Evolutionary conservation across 1,140 invertebrate genomes (phyloP), one percentile per base, ranked within the genome.

Genomic region (Bathynomus jamesi): DNA sequence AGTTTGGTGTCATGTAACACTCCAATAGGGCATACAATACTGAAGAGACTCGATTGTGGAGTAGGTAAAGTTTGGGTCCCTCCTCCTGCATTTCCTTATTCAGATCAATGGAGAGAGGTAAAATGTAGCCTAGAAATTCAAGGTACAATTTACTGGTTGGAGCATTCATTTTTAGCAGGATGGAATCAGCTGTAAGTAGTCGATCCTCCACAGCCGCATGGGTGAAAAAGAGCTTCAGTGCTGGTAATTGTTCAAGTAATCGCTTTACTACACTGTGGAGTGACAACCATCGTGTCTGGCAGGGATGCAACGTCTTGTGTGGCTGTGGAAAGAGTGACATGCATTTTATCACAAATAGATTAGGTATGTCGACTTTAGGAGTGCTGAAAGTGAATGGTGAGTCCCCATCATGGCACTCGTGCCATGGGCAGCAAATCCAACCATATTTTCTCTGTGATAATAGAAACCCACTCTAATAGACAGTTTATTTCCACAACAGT

Each of bases 301-400:
- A n/a, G n/a, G n/a, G n/a, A n/a, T n/a, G n/a, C n/a, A n/a, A n/a
- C n/a, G 46, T 21, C 11, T 13, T 21, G 46, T 53, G 46, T 21
- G 11, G 46, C 11, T 21, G 21, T 64, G 13, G 30, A 78, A 72
- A 17, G 73, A 74, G 64, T 78, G 74, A 29, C 74, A 75, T 65
- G 72, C 74, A 78, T 64, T 78, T 78, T 61, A 78, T 69, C 60
- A 67, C 28, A 30, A 72, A 72, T 28, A 72, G 25, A 68, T 67
- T 30, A 27, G 70, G 70, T 8, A 70, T 66, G 46, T 77, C 53
- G 27, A 60, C 17, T 61, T 67, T 75, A n/a, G 73, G 53, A 10
- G 67, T 25, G n/a, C 25, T 28, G 53, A 67, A 66, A 21, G 76
- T 32, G 25, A 74, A 77, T 60, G 73, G 3, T 24, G 40, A 24